Percentiles rank a stretch among this genome's conserved stretches.
Evolutionary conservation across 2,888 invertebrate species (phyloP).

Genomic region (Rhodophaea formosa): DNA sequence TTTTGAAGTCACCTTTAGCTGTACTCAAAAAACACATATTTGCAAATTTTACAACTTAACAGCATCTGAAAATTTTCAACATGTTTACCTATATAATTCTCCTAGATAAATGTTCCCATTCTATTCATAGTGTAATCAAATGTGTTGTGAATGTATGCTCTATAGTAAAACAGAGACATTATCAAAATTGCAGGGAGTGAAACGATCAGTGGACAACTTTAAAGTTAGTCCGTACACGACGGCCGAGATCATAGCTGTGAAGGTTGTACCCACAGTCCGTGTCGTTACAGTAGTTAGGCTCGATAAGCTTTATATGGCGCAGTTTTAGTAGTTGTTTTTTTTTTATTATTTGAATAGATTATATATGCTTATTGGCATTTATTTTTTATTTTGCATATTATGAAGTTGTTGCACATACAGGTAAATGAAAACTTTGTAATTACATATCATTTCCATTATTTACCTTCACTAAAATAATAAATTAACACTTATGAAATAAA

Average conservation of each 20-base stretch:
- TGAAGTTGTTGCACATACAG: not conserved
- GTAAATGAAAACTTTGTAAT: too few species aligned
- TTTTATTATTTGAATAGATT: not conserved
- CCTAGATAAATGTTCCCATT: too few species aligned
- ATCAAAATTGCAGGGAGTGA: constrained; percentile 87
- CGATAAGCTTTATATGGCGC: not conserved
- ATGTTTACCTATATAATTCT: too few species aligned
- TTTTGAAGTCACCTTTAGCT: too few species aligned
- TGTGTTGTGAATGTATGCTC: not conserved
- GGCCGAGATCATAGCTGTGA: constrained; percentile 98
- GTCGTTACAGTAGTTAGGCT: not conserved
- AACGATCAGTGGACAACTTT: constrained; percentile 94
- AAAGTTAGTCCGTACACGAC: constrained; percentile 81
- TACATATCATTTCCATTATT: too few species aligned
- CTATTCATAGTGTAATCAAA: too few species aligned
- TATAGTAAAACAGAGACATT: not conserved
- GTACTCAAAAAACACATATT: too few species aligned
- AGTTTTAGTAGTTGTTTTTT: not conserved
- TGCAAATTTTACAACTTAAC: too few species aligned
- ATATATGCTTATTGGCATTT: not conserved
- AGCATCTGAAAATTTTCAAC: too few species aligned
- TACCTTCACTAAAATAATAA: too few species aligned
- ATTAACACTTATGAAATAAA: too few species aligned
- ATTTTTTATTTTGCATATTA: not conserved
- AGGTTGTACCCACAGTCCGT: constrained; percentile 83